Evolutionary conservation across 2,797 vertebrate genomes (phyloP).

Genomic region (Rhinogobio ventralis): DNA sequence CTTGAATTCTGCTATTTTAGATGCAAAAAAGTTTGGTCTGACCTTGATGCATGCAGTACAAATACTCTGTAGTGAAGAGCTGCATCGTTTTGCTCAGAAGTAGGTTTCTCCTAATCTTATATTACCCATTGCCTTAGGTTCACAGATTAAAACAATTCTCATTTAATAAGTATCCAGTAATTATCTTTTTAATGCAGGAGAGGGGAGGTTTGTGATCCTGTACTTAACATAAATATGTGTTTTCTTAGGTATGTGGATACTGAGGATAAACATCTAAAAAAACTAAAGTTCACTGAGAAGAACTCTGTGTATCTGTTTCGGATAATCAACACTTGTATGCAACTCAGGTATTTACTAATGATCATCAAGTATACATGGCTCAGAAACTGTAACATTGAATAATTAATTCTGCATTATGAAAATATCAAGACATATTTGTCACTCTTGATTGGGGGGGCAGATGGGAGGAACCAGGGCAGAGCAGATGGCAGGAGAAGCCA

Average conservation of each 20-base stretch:
- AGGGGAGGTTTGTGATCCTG: background rate
- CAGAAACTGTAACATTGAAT: background rate
- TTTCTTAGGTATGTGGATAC: slow-evolving; percentile 61
- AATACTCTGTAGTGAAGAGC: slow-evolving; percentile 65
- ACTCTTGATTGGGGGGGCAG: too few species aligned
- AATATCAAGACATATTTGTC: background rate
- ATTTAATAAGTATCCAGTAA: background rate
- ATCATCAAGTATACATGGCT: background rate
- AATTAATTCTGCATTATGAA: background rate
- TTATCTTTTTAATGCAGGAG: background rate
- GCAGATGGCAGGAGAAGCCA: too few species aligned
- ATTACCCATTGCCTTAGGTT: background rate
- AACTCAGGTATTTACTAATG: slow-evolving; percentile 62
- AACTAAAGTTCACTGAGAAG: background rate
- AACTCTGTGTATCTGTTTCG: slow-evolving; percentile 61
- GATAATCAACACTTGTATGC: slow-evolving; percentile 64
- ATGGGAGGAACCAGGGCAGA: too few species aligned
- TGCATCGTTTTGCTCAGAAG: slow-evolving; percentile 65
- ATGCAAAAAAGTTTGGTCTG: slow-evolving; percentile 31
- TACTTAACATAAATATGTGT: slow-evolving; percentile 21
- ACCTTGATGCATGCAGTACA: slow-evolving; percentile 30
- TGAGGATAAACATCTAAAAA: slow-evolving; percentile 48
- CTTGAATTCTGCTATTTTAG: slow-evolving; percentile 32
- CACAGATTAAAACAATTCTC: background rate
- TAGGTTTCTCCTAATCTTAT: slow-evolving; percentile 48